Conservation (phyloP, 2,797 vertebrate genomes). For the Threskiornis aethiopicus region DNA sequence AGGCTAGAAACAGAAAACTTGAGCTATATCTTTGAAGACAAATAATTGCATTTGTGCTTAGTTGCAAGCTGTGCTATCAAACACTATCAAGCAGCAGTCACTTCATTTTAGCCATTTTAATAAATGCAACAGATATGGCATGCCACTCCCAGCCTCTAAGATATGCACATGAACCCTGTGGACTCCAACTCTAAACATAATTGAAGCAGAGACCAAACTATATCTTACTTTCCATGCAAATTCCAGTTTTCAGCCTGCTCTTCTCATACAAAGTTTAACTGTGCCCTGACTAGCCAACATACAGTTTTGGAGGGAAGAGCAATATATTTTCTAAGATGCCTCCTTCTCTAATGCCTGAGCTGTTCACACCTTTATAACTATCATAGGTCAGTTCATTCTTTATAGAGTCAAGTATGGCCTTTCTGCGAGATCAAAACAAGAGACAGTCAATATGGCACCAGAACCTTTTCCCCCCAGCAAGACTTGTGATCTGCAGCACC, state of each 20-base stretch:
- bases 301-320: neutral
- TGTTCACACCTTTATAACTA: neutral
- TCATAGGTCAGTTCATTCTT: neutral
- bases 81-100: neutral
- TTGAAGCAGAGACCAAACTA: neutral
- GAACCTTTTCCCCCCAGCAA: neutral
- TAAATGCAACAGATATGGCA: neutral
- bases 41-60: neutral
- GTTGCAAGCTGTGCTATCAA: neutral
- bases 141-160: neutral
- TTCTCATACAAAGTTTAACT: neutral
- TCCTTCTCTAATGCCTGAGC: neutral
- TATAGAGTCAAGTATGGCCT: neutral
- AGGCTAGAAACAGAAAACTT: constrained; percentile 45
- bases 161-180: neutral
- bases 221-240: neutral
- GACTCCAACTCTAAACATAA: neutral
- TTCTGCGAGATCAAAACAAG: neutral
- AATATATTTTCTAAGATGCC: neutral
- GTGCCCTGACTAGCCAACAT: neutral
- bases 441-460: neutral
- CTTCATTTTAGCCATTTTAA: neutral
- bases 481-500: neutral
- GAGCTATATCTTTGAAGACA: neutral
- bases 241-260: neutral